A percentile compares a stretch with the other conserved stretches of the same genome.
These are phyloP conservation scores for Laodelphax striatellus DNA, from an alignment of 1,140 invertebrate species.

Conservation along the genomic window DNA sequence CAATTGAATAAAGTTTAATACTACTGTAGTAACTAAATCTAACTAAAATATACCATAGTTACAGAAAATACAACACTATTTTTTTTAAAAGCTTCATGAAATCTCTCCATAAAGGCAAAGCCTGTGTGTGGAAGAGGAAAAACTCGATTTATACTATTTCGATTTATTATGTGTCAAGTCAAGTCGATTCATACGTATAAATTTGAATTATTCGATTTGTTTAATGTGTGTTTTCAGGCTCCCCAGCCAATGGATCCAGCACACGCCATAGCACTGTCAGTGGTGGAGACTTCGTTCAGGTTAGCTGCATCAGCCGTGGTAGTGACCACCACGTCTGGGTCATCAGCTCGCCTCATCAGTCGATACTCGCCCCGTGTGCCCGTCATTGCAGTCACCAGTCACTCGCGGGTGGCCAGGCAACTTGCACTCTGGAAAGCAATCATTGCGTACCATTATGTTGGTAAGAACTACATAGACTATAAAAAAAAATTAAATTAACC, in stretches of 20 bases:
- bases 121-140: too few species aligned
- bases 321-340: constrained; percentile 89
- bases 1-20: too few species aligned
- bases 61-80: too few species aligned
- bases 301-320: constrained; percentile 87
- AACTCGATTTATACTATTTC: too few species aligned
- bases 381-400: constrained; percentile 89
- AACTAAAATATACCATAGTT: too few species aligned
- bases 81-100: too few species aligned
- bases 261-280: constrained; percentile 88
- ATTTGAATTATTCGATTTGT: neutral
- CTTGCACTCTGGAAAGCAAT: constrained; percentile 67
- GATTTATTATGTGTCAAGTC: too few species aligned
- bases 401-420: constrained; percentile 79
- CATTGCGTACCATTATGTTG: constrained; percentile 10
- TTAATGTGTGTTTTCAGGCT: constrained; percentile 35
- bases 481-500: too few species aligned
- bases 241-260: constrained; percentile 72
- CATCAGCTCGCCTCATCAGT: constrained; percentile 80
- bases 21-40: too few species aligned
- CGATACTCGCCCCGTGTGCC: constrained; percentile 93
- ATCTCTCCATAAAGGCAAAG: too few species aligned
- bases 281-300: constrained; percentile 89
- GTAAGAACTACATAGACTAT: neutral
- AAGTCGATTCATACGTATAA: neutral